A percentile compares a stretch with the other conserved stretches of the same genome.
Evolutionary conservation across 2,888 invertebrate genomes (phyloP).

Genomic region (Parelbella ahira): DNA sequence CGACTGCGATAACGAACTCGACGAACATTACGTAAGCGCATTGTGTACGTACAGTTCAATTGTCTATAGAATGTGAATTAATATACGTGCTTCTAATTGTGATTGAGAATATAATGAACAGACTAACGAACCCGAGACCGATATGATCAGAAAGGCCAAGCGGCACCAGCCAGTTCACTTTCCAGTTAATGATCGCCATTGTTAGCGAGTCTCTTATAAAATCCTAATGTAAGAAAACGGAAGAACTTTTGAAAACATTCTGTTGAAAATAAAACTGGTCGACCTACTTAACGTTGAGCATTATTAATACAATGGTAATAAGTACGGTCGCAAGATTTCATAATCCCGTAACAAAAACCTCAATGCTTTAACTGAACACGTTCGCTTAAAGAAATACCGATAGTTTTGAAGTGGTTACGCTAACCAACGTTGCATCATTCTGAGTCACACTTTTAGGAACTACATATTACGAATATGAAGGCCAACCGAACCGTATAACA

Average conservation of each 20-base stretch:
- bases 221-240: slow-evolving; percentile 16
- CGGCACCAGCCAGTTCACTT: slow-evolving; percentile 63
- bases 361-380: slow-evolving; percentile 17
- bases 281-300: slow-evolving; percentile 17
- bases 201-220: slow-evolving; percentile 58
- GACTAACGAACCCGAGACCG: slow-evolving; percentile 61
- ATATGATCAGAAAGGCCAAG: slow-evolving; percentile 68
- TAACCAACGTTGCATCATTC: slow-evolving; percentile 42
- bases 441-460: slow-evolving; percentile 59
- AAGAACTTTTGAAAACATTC: slow-evolving; percentile 12
- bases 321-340: slow-evolving; percentile 10
- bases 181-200: slow-evolving; percentile 61
- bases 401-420: slow-evolving; percentile 15
- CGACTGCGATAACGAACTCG: slow-evolving; percentile 30
- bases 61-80: slow-evolving; percentile 6
- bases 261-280: slow-evolving; percentile 13
- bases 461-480: slow-evolving; percentile 55
- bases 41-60: slow-evolving; percentile 8
- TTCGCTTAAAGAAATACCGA: slow-evolving; percentile 15
- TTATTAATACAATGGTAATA: slow-evolving; percentile 13
- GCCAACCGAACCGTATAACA: slow-evolving; percentile 50
- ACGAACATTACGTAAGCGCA: slow-evolving; percentile 32
- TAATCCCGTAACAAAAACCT: slow-evolving; percentile 17
- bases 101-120: slow-evolving; percentile 65
- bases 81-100: slow-evolving; percentile 42